Conservation (phyloP, 2,113 vertebrate genomes). For the Apus apus region DNA sequence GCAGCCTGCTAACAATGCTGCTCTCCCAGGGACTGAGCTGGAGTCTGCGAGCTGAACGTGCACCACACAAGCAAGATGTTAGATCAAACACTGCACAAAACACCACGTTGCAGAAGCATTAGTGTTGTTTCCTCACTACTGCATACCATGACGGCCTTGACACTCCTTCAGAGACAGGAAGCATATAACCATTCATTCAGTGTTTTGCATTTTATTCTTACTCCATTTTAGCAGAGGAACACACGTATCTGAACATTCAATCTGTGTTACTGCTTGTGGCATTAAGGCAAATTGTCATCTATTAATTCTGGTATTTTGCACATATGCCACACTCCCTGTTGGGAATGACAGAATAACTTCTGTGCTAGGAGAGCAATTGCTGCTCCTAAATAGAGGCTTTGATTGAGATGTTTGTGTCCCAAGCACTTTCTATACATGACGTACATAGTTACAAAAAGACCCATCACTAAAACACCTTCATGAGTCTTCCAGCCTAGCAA, state of each 20-base stretch:
- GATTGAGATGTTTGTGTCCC: neutral
- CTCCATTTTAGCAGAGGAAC: too few species aligned
- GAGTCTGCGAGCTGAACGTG: constrained; percentile 86
- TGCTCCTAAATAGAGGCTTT: neutral
- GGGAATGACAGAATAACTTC: neutral
- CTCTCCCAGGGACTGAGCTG: constrained; percentile 94
- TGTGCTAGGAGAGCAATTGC: neutral
- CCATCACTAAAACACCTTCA: neutral
- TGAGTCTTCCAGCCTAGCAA: neutral
- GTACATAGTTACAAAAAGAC: neutral
- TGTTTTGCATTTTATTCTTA: neutral
- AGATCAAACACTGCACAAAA: constrained; percentile 39
- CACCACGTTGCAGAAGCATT: neutral
- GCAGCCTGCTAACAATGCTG: constrained; percentile 91
- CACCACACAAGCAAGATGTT: constrained; percentile 77
- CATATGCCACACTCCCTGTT: neutral
- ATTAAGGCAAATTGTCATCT: neutral
- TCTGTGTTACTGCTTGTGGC: neutral
- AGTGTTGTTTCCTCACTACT: neutral
- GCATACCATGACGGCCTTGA: neutral
- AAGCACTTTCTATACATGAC: neutral
- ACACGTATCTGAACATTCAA: too few species aligned
- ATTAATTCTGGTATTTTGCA: neutral
- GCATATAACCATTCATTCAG: neutral
- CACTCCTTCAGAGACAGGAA: neutral